These are phyloP conservation scores for Gerosis bhagava DNA, from an alignment of 2,888 invertebrate species.

Conservation along the genomic window DNA sequence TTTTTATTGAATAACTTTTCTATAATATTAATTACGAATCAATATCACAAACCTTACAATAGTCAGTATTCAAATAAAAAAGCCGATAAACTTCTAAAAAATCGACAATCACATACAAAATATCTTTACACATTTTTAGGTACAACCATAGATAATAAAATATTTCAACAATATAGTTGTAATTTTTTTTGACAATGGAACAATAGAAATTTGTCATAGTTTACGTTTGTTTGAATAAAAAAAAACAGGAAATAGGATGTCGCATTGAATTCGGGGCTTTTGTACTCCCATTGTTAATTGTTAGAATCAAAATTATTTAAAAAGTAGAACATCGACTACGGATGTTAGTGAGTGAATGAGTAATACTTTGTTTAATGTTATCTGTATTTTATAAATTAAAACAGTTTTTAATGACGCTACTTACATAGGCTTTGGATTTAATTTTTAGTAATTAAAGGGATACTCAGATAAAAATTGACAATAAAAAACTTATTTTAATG, in stretches of 20 bases:
- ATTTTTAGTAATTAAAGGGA: no score
- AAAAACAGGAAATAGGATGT: conserved; percentile 62
- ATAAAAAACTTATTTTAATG: no score
- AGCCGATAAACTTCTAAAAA: conserved; percentile 70
- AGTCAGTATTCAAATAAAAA: conserved; percentile 74
- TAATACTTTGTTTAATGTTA: conserved; percentile 17
- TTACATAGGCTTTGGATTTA: conserved; percentile 9
- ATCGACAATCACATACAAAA: conserved; percentile 34
- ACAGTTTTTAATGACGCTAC: conserved; percentile 11
- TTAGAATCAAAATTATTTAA: conserved; percentile 31
- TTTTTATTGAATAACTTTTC: conserved; percentile 78
- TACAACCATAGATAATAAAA: no score
- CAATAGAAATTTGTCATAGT: conserved; percentile 36
- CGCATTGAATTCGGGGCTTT: conserved; percentile 42
- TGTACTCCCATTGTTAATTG: conserved; percentile 33
- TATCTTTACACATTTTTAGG: no score
- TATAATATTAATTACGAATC: conserved; percentile 59
- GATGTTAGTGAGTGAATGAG: conserved; percentile 19
- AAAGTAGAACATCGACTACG: conserved; percentile 33
- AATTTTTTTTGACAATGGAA: conserved; percentile 37
- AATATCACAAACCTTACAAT: conserved; percentile 73
- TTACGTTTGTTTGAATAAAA: conserved; percentile 42
- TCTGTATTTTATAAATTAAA: conserved; percentile 22
- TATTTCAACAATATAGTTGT: conserved; percentile 19
- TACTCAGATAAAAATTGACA: no score